Conservation (phyloP, 2,797 vertebrate species). For the Crax fasciolata region DNA sequence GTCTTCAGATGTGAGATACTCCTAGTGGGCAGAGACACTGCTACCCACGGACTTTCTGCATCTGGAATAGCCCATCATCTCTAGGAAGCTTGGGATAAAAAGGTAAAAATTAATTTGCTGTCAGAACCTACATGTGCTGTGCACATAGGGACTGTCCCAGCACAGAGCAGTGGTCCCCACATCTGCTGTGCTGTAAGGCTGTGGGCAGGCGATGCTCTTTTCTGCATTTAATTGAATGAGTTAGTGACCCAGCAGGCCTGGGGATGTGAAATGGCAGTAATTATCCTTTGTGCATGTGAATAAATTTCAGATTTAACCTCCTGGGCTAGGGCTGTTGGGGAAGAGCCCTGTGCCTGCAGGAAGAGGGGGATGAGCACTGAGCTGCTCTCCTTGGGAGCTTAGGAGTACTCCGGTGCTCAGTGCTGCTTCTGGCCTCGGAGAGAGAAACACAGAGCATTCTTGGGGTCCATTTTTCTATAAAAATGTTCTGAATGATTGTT, state of each 20-base stretch:
- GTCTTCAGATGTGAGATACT: background rate
- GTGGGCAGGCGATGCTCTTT: background rate
- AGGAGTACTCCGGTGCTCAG: background rate
- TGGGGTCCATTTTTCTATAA: background rate
- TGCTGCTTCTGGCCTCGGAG: background rate
- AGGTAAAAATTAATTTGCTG: background rate
- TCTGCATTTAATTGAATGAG: background rate
- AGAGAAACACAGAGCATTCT: background rate
- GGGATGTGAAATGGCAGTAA: background rate
- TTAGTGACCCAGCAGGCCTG: background rate
- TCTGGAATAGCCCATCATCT: background rate
- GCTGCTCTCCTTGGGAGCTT: background rate
- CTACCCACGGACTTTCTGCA: background rate
- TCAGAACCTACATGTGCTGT: rapidly evolving
- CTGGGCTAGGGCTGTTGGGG: background rate
- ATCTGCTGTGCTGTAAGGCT: background rate
- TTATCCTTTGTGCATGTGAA: background rate
- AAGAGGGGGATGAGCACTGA: background rate
- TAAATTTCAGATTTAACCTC: background rate
- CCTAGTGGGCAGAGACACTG: rapidly evolving
- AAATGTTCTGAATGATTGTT: rapidly evolving
- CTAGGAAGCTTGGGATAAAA: background rate
- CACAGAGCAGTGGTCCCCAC: background rate
- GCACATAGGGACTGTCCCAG: background rate
- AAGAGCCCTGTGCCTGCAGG: background rate